These are phyloP conservation scores for Deilephila porcellus DNA, from an alignment of 2,888 invertebrate genomes.

Conservation along the genomic window DNA sequence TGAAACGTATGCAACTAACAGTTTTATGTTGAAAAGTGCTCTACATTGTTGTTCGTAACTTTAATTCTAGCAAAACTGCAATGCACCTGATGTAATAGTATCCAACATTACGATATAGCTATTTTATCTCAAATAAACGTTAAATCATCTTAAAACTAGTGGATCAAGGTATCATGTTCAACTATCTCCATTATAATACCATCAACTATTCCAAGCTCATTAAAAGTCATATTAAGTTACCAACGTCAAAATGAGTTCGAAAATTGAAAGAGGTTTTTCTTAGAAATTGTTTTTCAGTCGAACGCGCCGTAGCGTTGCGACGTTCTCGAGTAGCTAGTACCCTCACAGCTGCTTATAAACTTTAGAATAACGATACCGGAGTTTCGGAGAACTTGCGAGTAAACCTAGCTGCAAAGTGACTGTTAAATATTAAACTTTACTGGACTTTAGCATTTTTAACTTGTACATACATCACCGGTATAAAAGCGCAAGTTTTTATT, in stretches of 20 bases:
- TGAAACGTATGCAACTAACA: too few relatives aligned
- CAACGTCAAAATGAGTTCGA: neutral
- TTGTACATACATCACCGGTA: constrained; percentile 1
- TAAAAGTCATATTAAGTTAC: neutral
- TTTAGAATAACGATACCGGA: constrained; percentile 57
- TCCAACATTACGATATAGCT: too few relatives aligned
- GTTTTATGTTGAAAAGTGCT: too few relatives aligned
- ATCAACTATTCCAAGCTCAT: too few relatives aligned
- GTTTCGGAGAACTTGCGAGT: constrained; percentile 54
- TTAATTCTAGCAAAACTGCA: too few relatives aligned
- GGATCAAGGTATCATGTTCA: too few relatives aligned
- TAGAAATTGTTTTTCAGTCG: constrained; percentile 14
- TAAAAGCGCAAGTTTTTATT: neutral
- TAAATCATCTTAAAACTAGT: too few relatives aligned
- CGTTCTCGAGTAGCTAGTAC: constrained; percentile 34
- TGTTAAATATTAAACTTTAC: constrained; percentile 57
- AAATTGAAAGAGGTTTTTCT: neutral
- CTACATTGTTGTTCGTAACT: too few relatives aligned
- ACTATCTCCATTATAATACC: too few relatives aligned
- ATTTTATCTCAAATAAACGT: too few relatives aligned
- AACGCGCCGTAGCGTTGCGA: neutral
- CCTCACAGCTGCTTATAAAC: constrained; percentile 56
- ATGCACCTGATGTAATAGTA: too few relatives aligned
- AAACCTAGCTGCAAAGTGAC: constrained; percentile 45
- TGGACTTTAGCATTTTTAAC: constrained; percentile 41